Conservation (phyloP, 2,113 vertebrate genomes). For the Hypomesus transpacificus region DNA sequence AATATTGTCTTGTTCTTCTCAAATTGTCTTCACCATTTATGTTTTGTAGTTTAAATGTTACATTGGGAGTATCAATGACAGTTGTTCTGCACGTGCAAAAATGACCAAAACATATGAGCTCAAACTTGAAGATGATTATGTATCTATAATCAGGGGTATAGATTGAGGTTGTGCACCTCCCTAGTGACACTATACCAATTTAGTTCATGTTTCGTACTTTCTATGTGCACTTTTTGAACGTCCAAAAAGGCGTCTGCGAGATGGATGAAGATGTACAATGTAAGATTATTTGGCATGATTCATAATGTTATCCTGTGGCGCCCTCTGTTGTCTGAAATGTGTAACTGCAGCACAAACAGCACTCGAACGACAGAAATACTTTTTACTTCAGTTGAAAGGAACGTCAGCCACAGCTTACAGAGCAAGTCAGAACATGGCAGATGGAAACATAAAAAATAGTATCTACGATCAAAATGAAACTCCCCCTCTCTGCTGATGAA, state of each 20-base stretch:
- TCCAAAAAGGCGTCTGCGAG: no score
- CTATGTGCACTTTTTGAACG: background rate
- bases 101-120: no score
- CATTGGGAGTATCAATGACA: no score
- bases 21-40: background rate
- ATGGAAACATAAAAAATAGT: conserved; percentile 12
- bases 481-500: no score
- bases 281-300: no score
- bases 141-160: no score
- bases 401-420: conserved; percentile 24
- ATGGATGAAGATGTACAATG: background rate
- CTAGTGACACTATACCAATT: background rate
- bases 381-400: conserved; percentile 13
- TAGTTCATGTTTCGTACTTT: background rate
- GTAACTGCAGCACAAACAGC: background rate
- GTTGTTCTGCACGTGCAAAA: no score
- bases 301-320: conserved; percentile 3
- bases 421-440: conserved; percentile 16
- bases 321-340: conserved; percentile 41
- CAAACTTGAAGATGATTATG: no score
- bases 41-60: no score
- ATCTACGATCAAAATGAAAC: background rate
- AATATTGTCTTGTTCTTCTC: background rate
- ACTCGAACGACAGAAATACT: background rate
- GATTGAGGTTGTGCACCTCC: no score